Percentiles rank a stretch among this genome's conserved stretches.
Evolutionary conservation across 2,888 invertebrate genomes (phyloP).

Genomic region (Anoplius nigerrimus): DNA sequence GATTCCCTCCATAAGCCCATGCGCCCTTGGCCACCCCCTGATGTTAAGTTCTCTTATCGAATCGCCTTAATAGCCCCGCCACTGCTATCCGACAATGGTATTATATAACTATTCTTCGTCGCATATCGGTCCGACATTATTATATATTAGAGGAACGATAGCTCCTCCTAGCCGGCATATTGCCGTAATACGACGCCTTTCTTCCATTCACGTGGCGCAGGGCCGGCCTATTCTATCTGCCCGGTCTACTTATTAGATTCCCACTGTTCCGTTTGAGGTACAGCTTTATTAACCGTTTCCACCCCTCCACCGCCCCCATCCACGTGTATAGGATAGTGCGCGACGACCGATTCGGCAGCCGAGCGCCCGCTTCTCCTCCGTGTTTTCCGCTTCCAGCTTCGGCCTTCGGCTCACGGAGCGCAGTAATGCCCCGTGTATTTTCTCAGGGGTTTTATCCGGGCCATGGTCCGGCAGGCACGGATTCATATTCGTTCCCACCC

Average conservation of each 20-base stretch:
- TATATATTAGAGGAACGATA: constrained; percentile 23
- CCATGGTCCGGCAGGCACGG: not conserved
- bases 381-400: too few relatives aligned
- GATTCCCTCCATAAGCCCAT: too few relatives aligned
- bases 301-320: too few relatives aligned
- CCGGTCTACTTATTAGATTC: constrained; percentile 47
- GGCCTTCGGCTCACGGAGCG: too few relatives aligned
- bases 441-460: too few relatives aligned
- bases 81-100: constrained; percentile 42
- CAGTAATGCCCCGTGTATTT: too few relatives aligned
- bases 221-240: constrained; percentile 46
- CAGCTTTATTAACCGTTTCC: constrained; percentile 48
- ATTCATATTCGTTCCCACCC: not conserved
- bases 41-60: constrained; percentile 8
- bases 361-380: too few relatives aligned
- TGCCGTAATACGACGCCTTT: constrained; percentile 48
- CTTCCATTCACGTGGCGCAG: constrained; percentile 52
- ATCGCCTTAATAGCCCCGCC: constrained; percentile 45
- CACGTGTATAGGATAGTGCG: not conserved
- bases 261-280: constrained; percentile 30
- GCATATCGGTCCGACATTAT: constrained; percentile 53
- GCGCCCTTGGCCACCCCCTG: too few relatives aligned
- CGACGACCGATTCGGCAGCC: not conserved
- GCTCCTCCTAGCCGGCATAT: constrained; percentile 43
- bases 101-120: constrained; percentile 34